Base-by-base conservation (phyloP, 2,888 invertebrate species). In the Trissolcus brochymenae region DNA sequence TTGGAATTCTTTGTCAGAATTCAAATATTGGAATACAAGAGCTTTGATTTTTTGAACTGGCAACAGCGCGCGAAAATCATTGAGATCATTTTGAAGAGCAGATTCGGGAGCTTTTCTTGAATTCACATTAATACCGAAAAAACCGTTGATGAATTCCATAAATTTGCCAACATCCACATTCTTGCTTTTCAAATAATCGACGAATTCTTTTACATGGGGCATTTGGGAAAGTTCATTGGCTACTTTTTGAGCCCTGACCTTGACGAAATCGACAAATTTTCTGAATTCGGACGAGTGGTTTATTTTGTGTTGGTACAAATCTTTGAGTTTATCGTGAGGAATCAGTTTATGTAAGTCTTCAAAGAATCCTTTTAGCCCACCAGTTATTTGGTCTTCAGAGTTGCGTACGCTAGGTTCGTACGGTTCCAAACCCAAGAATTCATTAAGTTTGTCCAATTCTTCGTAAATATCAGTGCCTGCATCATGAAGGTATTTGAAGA, bases 231-330 rank as follows among this genome's bases (percentile, higher is more conserved):
- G 7, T 1, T 79, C 68, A 9, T 81, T 70, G 0, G 83, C 17
- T 0, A 87, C 72, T 0, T 66, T 66, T 62, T 82, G 81, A 25
- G 85, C 81, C 6, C 84, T 82, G 0, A 67, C 19, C 0, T 83
- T 82, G 1, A 89, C 11, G 4, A 66, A 81, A 0, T 77, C 41
- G 1, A 88, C 59, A 0, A 87, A 79, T 0, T 71, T 56, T 4
- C 68, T 79, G 43, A 87, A 89, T 0, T 78, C 82, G 0, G 68
- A n/a, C 0, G 87, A 87, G 1, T 71, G 83, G 0, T 76, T 14
- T 40, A 87, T 55, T 76, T 88, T 89, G 4, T 84, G 16, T 0
- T 84, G 0, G 60, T 82, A 87, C 29, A 89, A 68, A 4, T 78
- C 80, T 55, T 84, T 74, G 50, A 76, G 6, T 50, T 64, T 0